Base-by-base conservation (phyloP, 2,113 vertebrate genomes). In the Microtus montanus region DNA sequence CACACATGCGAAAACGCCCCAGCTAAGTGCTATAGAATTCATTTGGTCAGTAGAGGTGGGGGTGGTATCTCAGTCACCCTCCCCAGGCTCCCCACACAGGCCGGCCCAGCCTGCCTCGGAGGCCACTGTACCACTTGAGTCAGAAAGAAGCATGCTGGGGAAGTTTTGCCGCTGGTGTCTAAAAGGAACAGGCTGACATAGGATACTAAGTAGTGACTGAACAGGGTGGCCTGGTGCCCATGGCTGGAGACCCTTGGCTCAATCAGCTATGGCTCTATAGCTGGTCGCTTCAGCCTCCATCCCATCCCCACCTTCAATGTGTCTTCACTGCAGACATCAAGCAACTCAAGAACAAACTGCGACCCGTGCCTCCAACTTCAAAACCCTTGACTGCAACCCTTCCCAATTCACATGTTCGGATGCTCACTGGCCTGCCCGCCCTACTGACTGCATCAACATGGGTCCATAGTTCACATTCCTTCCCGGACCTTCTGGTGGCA, bases 321-420 rank as follows among this genome's bases (percentile, higher is more conserved):
- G n/a, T 28, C 79, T 35, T 90, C 44, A 35, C 10, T 22, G 26
- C 5, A n/a, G 11, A 30, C 17, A 64, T 33, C 35, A 22, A 22
- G 11, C 17, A 63, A 14, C 26, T 74, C 49, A 83, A 64, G n/a
- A 28, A 44, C 30, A 75, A 44, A 66, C 24, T 9, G 58, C 15
- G 22, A 68, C n/a, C 12, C 28, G 2, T 71, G 49, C 38, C 0
- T 38, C 77, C 70, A 20, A 38, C 11, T 91, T 90, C 70, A 74
- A 35, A 26, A 26, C 54, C 63, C 3, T 17, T 5, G 13, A 71
- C 38, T 38, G 58, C 0, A 3, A 49, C 7, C 2, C 58, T 70
- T 73, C 11, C 0, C n/a, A 35, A 38, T 2, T 41, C 61, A 28
- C 15, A 2, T 44, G 9, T 20, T 7, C 11, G 3, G 5, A 6